Base-by-base conservation (phyloP, 2,113 vertebrate genomes). In the Zingel zingel region DNA sequence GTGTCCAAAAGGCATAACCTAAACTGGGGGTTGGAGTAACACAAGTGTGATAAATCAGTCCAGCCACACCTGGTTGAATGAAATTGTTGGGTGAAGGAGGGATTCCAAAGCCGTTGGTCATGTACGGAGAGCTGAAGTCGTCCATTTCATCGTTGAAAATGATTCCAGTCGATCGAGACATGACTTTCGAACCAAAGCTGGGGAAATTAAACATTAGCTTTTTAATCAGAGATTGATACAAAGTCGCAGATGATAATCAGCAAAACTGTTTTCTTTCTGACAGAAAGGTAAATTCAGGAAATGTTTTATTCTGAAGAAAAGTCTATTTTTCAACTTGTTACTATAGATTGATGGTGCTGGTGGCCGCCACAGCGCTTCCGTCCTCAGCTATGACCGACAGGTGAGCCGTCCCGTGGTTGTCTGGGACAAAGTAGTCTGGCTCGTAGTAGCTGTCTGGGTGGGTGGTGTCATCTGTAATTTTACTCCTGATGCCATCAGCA, bases 61-160 rank as follows among this genome's bases (percentile, higher is more conserved):
- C 21, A 69, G 58, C 54, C 77, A 72, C 63, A 99, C 98, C 98
- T 96, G 98, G 97, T 86, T 90, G 91, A 75, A 99, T 98, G 93
- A 99, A 98, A 90, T 99, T 99, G 85, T 97, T 97, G 0, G 96
- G 95, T 0, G 97, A 99, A 12, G 98, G 97, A 81, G 96, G 95
- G 14, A 98, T 89, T 74, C 96, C 96, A 76, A 97, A 98, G 33
- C 96, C 94, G 45, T 98, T 98, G 66, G 81, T 87, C 51, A 97
- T 96, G 83, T 95, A 53, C 2, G 97, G 98, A 21, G 96, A 97
- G 90, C 98, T 97, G 95, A 99, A 99, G 90, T 99, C 98, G 4
- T 97, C 97, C 98, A 99, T 99, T 90, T 98, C 96, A 14, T 99
- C 94, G 0, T 99, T 99, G 89, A 97, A 99, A 70, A 99, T 92